These are phyloP conservation scores for Paracanthobrama guichenoti DNA, from an alignment of 2,113 vertebrate species.

Conservation along the genomic window DNA sequence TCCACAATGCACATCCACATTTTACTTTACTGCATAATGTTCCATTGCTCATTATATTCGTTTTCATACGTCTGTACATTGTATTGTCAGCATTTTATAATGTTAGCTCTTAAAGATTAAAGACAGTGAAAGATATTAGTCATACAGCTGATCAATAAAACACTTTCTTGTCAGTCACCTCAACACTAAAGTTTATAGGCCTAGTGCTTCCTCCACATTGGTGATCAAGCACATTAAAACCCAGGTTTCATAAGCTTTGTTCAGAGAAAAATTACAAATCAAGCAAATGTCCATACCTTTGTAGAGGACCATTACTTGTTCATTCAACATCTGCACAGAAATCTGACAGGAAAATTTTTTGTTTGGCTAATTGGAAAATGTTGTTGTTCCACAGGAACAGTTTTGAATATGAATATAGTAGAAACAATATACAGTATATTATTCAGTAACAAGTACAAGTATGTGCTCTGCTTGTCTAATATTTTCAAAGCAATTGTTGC, in stretches of 20 bases:
- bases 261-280: background rate
- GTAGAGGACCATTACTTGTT: background rate
- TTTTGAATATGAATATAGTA: constrained; percentile 17
- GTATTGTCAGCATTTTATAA: background rate
- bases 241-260: background rate
- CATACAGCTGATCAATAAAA: background rate
- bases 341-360: background rate
- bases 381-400: background rate
- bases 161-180: background rate
- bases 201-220: background rate
- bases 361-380: background rate
- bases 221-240: background rate
- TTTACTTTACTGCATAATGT: background rate
- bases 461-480: background rate
- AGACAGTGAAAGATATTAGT: background rate
- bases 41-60: background rate
- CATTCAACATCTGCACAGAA: background rate
- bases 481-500: background rate
- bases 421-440: background rate
- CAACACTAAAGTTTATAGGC: background rate
- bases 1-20: background rate
- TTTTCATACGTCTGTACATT: constrained; percentile 9
- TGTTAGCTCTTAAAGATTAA: background rate
- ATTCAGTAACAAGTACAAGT: constrained; percentile 11
- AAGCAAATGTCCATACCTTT: background rate